phyloP scores from a whole-genome alignment of 1,140 invertebrate genomes.

The Brachionus koreanus region DNA sequence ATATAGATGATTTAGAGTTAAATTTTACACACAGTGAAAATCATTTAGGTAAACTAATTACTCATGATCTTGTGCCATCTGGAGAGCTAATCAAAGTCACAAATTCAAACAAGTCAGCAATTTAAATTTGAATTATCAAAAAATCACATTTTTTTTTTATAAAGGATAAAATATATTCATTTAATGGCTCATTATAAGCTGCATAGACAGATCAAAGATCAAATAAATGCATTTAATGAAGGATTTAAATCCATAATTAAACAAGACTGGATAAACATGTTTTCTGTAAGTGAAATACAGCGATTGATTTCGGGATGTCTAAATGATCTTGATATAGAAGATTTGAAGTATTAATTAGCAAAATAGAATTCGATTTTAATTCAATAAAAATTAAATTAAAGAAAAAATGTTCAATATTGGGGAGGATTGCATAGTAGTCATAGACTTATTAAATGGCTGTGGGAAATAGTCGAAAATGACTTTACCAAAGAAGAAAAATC shows the following conservation, averaged over 20 bases:
- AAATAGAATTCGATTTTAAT: background rate
- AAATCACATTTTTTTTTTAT: slow-evolving; percentile 50
- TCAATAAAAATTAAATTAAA: slow-evolving; percentile 48
- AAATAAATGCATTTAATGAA: slow-evolving; percentile 88
- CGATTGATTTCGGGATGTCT: slow-evolving; percentile 61
- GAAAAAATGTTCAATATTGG: slow-evolving; percentile 90
- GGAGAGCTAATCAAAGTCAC: slow-evolving; percentile 86
- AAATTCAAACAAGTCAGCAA: slow-evolving; percentile 80
- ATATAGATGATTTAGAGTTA: slow-evolving; percentile 84
- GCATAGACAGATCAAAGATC: slow-evolving; percentile 80
- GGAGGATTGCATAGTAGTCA: slow-evolving; percentile 98
- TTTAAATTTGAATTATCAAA: background rate
- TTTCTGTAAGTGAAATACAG: slow-evolving; percentile 87
- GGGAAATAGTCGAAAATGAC: slow-evolving; percentile 95
- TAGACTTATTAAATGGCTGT: slow-evolving; percentile 93
- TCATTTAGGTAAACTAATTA: slow-evolving; percentile 69
- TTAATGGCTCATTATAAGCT: slow-evolving; percentile 97
- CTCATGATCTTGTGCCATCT: slow-evolving; percentile 73
- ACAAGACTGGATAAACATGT: slow-evolving; percentile 87
- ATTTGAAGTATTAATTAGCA: slow-evolving; percentile 65
- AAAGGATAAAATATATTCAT: slow-evolving; percentile 91
- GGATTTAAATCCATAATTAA: slow-evolving; percentile 93
- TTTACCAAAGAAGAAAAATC: slow-evolving; percentile 83
- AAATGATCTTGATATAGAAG: slow-evolving; percentile 72
- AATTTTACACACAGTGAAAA: slow-evolving; percentile 97